Conservation (phyloP, 1,140 invertebrate genomes). For the Anastatus disparis region DNA sequence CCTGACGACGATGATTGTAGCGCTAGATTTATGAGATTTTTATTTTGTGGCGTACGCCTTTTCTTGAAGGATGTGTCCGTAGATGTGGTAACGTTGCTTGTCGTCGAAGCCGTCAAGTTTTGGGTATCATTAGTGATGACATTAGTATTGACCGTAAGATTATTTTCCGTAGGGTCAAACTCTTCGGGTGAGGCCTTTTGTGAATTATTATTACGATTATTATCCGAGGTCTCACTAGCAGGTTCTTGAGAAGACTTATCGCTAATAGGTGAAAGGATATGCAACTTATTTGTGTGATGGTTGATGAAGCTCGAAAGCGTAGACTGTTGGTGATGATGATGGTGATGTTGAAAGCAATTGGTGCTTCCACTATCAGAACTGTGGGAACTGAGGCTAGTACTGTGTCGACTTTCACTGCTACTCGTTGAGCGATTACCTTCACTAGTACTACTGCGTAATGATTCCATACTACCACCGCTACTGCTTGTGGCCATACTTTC, state of each 20-base stretch:
- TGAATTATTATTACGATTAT: conserved; percentile 81
- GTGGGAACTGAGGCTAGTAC: conserved; percentile 82
- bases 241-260: conserved; percentile 91
- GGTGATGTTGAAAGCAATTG: conserved; percentile 67
- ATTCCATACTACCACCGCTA: conserved; percentile 86
- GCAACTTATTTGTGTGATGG: conserved; percentile 78
- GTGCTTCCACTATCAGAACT: conserved; percentile 81
- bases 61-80: conserved; percentile 66
- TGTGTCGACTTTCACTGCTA: conserved; percentile 82
- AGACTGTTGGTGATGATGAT: conserved; percentile 66
- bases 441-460: conserved; percentile 82
- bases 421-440: conserved; percentile 84
- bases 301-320: conserved; percentile 73
- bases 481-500: conserved; percentile 88
- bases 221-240: conserved; percentile 80
- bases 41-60: conserved; percentile 76
- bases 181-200: conserved; percentile 77
- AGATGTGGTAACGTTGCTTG: conserved; percentile 64
- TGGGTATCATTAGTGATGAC: background rate
- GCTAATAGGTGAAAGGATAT: conserved; percentile 88
- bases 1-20: conserved; percentile 71
- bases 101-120: conserved; percentile 54
- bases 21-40: conserved; percentile 79
- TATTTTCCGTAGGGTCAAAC: background rate
- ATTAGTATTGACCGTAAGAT: too few species aligned